These are phyloP conservation scores for Lordiphosa clarofinis DNA, from an alignment of 1,140 invertebrate species.

Conservation along the genomic window DNA sequence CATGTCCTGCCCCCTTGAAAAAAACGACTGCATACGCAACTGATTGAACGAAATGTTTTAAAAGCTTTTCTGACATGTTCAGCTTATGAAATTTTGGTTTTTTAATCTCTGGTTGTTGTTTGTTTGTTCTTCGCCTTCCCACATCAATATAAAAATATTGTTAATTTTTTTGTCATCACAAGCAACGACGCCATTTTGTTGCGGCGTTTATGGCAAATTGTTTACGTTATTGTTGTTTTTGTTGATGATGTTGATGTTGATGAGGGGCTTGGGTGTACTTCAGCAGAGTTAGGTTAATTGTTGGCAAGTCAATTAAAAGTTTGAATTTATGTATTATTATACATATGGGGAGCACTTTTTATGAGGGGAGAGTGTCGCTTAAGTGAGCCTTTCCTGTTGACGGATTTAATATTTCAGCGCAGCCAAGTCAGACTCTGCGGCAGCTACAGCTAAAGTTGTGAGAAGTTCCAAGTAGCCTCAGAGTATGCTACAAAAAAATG, in stretches of 20 bases:
- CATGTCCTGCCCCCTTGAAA: too few relatives aligned
- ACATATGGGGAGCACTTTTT: background rate
- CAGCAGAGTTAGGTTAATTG: conserved; percentile 13
- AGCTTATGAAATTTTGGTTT: conserved; percentile 15
- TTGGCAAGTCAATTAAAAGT: conserved; percentile 31
- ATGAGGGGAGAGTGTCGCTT: too few relatives aligned
- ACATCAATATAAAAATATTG: conserved; percentile 34
- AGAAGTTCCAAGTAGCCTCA: too few relatives aligned
- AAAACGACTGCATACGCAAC: too few relatives aligned
- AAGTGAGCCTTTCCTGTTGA: too few relatives aligned
- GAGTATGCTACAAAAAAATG: background rate
- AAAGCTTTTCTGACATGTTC: conserved; percentile 51
- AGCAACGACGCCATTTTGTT: conserved; percentile 33
- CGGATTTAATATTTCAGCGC: too few relatives aligned
- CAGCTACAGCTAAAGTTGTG: too few relatives aligned
- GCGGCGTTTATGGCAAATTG: conserved; percentile 26
- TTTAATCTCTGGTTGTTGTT: conserved; percentile 15
- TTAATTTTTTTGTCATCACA: conserved; percentile 36
- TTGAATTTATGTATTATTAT: conserved; percentile 7
- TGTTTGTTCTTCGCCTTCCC: conserved; percentile 12
- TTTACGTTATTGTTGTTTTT: conserved; percentile 23
- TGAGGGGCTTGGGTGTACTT: conserved; percentile 3
- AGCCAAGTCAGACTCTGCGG: too few relatives aligned
- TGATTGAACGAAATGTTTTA: conserved; percentile 25
- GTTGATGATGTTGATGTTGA: conserved; percentile 14